Evolutionary conservation across 2,888 invertebrate species (phyloP).

Genomic region (Nebria salina): DNA sequence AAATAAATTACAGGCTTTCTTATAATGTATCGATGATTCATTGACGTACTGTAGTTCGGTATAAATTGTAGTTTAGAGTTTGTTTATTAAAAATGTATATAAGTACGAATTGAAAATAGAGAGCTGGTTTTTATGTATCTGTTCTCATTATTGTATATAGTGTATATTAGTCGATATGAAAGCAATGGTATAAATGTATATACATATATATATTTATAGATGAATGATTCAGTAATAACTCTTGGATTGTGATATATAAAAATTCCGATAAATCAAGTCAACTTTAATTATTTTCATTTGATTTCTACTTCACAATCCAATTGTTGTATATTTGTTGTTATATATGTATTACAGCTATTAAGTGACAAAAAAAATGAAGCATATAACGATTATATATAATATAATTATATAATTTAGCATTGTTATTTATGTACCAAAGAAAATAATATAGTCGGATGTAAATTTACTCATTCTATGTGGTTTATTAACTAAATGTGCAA

Average conservation of each 20-base stretch:
- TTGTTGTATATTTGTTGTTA: slow-evolving; percentile 35
- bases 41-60: too few relatives aligned
- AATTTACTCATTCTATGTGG: slow-evolving; percentile 23
- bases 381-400: slow-evolving; percentile 33
- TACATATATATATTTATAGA: slow-evolving; percentile 38
- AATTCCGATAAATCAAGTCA: background rate
- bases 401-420: slow-evolving; percentile 38
- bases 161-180: slow-evolving; percentile 40
- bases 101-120: background rate
- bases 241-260: slow-evolving; percentile 28
- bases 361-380: slow-evolving; percentile 26
- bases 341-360: slow-evolving; percentile 36
- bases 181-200: slow-evolving; percentile 35
- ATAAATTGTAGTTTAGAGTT: background rate
- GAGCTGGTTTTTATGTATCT: slow-evolving; percentile 36
- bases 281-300: background rate
- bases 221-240: slow-evolving; percentile 30
- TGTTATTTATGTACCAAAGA: slow-evolving; percentile 46
- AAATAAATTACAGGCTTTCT: too few relatives aligned
- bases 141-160: slow-evolving; percentile 43
- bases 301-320: slow-evolving; percentile 1
- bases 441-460: slow-evolving; percentile 43
- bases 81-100: background rate
- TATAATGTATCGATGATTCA: too few relatives aligned
- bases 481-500: background rate